Conservation (phyloP, 2,888 invertebrate species). For the Tinea semifulvella region DNA sequence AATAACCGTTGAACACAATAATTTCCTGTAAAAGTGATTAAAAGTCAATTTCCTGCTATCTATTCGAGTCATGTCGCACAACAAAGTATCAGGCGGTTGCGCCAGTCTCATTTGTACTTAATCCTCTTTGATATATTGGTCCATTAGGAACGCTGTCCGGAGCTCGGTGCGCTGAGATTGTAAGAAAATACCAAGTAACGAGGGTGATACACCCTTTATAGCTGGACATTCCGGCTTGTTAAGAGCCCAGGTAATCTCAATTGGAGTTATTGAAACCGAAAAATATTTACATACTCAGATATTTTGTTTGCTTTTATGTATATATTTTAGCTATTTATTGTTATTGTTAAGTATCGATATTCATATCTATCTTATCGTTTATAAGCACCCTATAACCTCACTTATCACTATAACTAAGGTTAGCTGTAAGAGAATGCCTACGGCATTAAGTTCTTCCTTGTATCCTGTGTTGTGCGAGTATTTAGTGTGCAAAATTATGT, state of each 20-base stretch:
- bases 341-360: too few species aligned
- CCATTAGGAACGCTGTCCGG: constrained; percentile 53
- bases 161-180: constrained; percentile 39
- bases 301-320: background rate
- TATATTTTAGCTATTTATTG: too few species aligned
- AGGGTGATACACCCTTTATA: constrained; percentile 35
- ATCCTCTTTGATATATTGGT: constrained; percentile 61
- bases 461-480: too few species aligned
- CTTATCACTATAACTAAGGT: too few species aligned
- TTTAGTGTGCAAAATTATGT: too few species aligned
- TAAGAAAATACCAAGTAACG: constrained; percentile 45
- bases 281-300: background rate
- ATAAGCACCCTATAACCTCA: too few species aligned
- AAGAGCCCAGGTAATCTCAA: constrained; percentile 11
- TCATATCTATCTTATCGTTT: too few species aligned
- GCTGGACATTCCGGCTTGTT: constrained; percentile 20
- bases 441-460: too few species aligned
- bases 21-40: constrained; percentile 25
- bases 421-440: too few species aligned
- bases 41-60: constrained; percentile 32
- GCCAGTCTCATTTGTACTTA: constrained; percentile 55
- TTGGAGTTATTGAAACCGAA: background rate
- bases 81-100: constrained; percentile 45
- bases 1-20: constrained; percentile 14
- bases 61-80: constrained; percentile 44